Conservation (phyloP, 2,113 vertebrate species). For the Colistium nudipinnis region DNA sequence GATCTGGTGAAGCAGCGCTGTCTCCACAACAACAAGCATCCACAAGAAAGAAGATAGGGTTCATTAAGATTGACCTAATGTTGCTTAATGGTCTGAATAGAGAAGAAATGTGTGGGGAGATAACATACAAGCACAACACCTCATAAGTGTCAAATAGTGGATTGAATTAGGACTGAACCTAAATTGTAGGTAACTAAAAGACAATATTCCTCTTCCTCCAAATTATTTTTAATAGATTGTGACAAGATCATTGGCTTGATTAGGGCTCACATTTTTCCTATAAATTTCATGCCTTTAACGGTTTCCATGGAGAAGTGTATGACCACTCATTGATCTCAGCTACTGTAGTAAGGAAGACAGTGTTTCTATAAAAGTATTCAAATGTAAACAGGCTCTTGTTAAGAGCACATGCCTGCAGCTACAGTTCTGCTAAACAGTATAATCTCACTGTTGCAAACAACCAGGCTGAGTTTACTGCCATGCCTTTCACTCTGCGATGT, state of each 20-base stretch:
- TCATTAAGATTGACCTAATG: constrained; percentile 41
- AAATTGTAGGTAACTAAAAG: neutral
- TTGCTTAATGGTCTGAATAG: constrained; percentile 33
- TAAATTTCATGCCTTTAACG: neutral
- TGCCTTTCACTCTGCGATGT: too few relatives aligned
- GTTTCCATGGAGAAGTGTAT: too few relatives aligned
- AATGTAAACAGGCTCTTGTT: too few relatives aligned
- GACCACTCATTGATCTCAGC: too few relatives aligned
- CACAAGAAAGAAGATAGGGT: constrained; percentile 25
- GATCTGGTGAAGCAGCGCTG: constrained; percentile 34
- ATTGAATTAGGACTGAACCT: neutral
- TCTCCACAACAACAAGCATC: constrained; percentile 62
- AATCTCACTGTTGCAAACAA: too few relatives aligned
- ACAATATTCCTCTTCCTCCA: neutral
- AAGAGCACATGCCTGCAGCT: too few relatives aligned
- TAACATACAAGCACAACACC: neutral
- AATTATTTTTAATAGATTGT: neutral
- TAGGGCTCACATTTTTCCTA: too few relatives aligned
- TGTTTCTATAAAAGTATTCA: too few relatives aligned
- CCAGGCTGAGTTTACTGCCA: too few relatives aligned
- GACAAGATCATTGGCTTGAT: neutral
- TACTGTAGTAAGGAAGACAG: too few relatives aligned
- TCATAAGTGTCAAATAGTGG: neutral
- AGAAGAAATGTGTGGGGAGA: constrained; percentile 8
- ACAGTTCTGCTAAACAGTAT: too few relatives aligned